These are phyloP conservation scores for Osmoderma eremita DNA, from an alignment of 2,888 invertebrate species.

Conservation along the genomic window DNA sequence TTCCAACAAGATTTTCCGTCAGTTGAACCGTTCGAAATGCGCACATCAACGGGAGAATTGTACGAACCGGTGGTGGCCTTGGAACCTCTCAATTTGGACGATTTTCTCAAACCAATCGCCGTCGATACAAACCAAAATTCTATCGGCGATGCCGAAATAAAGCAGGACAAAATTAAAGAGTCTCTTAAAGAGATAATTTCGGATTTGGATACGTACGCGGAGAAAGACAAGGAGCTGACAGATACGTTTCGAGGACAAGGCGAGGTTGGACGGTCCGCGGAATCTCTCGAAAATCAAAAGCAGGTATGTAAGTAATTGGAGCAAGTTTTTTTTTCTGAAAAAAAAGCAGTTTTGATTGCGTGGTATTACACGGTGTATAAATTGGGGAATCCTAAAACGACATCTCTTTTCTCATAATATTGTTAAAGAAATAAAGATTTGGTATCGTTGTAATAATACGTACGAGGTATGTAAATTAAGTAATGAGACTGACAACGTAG, in stretches of 20 bases:
- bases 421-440: too few species aligned
- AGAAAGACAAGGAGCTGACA: slow-evolving; percentile 59
- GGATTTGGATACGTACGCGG: slow-evolving; percentile 69
- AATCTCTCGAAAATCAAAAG: slow-evolving; percentile 25
- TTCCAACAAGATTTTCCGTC: slow-evolving; percentile 7
- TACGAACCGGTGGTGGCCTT: slow-evolving; percentile 42
- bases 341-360: too few species aligned
- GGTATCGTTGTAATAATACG: too few species aligned
- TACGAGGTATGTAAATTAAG: too few species aligned
- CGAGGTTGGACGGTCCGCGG: not conserved
- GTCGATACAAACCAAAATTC: slow-evolving; percentile 31
- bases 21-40: slow-evolving; percentile 32
- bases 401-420: too few species aligned
- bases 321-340: too few species aligned
- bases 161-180: slow-evolving; percentile 68
- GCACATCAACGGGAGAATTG: slow-evolving; percentile 36
- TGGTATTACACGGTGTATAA: too few species aligned
- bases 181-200: slow-evolving; percentile 71
- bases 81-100: slow-evolving; percentile 42
- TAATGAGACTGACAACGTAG: too few species aligned
- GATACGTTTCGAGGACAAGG: slow-evolving; percentile 10
- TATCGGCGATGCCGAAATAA: slow-evolving; percentile 59
- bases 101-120: slow-evolving; percentile 52
- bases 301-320: slow-evolving; percentile 32
- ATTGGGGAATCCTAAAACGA: too few species aligned